These are phyloP conservation scores for Monopis laevigella DNA, from an alignment of 2,888 invertebrate genomes.

Conservation along the genomic window DNA sequence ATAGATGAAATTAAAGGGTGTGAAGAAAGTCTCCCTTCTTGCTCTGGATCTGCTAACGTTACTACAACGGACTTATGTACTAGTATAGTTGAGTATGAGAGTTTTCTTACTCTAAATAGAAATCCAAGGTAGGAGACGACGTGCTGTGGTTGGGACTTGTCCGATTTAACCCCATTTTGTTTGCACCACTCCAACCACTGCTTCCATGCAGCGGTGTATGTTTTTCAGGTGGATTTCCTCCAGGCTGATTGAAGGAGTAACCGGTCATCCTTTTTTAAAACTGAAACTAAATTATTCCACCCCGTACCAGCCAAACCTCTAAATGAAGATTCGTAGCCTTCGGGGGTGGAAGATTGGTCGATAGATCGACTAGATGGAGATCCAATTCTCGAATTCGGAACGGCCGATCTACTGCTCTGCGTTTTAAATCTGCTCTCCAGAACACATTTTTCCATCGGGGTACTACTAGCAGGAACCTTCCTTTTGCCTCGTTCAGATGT, in stretches of 20 bases:
- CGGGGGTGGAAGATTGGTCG: constrained; percentile 12
- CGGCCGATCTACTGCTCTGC: constrained; percentile 14
- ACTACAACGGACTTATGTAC: constrained; percentile 24
- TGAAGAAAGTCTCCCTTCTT: constrained; percentile 5
- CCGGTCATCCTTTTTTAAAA: constrained; percentile 14
- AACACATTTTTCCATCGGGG: constrained; percentile 16
- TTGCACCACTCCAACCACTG: constrained; percentile 14
- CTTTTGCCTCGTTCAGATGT: constrained; percentile 17
- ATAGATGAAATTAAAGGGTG: constrained; percentile 19
- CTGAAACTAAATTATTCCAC: constrained; percentile 16
- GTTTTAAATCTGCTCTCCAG: constrained; percentile 11
- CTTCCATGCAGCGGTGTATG: constrained; percentile 18
- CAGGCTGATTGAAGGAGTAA: constrained; percentile 16
- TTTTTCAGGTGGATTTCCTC: constrained; percentile 18
- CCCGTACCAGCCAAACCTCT: constrained; percentile 21
- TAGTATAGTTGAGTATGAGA: constrained; percentile 20
- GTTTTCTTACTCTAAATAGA: constrained; percentile 13
- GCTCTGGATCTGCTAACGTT: constrained; percentile 20
- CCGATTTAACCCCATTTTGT: background rate
- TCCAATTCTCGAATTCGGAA: constrained; percentile 15
- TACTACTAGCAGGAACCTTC: constrained; percentile 16
- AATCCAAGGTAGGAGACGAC: constrained; percentile 14
- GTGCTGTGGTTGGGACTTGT: constrained; percentile 11
- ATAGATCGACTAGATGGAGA: constrained; percentile 16
- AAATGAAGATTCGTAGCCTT: constrained; percentile 16